Conservation (phyloP, 2,797 vertebrate species). For the Adelosebastes latens region DNA sequence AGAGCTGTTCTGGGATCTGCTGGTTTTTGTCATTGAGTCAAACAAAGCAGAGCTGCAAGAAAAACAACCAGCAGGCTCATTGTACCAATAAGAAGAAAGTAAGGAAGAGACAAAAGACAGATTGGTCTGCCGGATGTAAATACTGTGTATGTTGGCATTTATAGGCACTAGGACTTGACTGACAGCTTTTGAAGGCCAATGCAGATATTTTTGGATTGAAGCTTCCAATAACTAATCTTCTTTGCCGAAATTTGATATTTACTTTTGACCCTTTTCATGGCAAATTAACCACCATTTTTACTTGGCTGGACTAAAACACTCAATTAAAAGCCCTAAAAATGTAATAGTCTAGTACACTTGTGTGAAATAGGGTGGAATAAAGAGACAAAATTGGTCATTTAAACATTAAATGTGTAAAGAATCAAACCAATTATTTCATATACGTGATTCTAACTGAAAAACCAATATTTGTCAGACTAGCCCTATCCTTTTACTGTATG, state of each 20-base stretch:
- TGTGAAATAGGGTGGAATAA: background rate
- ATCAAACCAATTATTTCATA: background rate
- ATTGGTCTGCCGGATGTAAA: background rate
- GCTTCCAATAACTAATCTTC: slow-evolving; percentile 14
- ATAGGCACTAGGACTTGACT: slow-evolving; percentile 70
- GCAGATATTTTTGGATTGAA: slow-evolving; percentile 25
- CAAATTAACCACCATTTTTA: slow-evolving; percentile 22
- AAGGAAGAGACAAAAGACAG: background rate
- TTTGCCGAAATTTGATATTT: slow-evolving; percentile 17
- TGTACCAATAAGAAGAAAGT: slow-evolving; percentile 2
- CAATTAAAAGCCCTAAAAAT: background rate
- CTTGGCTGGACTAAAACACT: slow-evolving; percentile 12
- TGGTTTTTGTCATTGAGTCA: slow-evolving; percentile 36
- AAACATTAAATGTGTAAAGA: background rate
- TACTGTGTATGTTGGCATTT: slow-evolving; percentile 39
- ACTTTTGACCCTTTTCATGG: slow-evolving; percentile 1
- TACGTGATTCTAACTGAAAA: background rate
- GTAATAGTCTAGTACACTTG: background rate
- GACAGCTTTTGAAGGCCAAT: slow-evolving; percentile 56
- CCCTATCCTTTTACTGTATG: background rate
- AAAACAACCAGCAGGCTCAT: slow-evolving; percentile 32
- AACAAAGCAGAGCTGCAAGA: slow-evolving; percentile 23
- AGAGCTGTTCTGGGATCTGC: slow-evolving; percentile 52
- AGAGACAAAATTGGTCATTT: background rate
- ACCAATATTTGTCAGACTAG: slow-evolving; percentile 8